Conservation (phyloP, 2,888 invertebrate genomes). For the Noctua fimbriata region DNA sequence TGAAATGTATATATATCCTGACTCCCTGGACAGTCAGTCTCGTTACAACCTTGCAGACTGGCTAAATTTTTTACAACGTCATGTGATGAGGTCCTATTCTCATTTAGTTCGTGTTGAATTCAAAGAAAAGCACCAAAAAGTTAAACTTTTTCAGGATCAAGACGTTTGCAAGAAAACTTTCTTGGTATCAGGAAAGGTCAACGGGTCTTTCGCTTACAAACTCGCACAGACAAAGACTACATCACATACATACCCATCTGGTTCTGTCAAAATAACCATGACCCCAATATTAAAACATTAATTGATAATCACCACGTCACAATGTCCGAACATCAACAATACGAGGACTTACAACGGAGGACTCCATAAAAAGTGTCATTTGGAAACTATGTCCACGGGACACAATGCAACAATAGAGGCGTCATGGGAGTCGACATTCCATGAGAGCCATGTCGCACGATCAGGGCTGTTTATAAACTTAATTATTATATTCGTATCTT, state of each 20-base stretch:
- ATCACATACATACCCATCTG: background rate
- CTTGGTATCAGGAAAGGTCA: background rate
- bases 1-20: background rate
- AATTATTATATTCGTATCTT: background rate
- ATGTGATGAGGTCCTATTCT: too few species aligned
- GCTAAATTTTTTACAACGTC: background rate
- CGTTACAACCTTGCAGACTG: background rate
- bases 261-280: background rate
- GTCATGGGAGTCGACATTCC: conserved; percentile 67
- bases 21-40: background rate
- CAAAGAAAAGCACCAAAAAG: background rate
- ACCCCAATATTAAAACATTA: conserved; percentile 2
- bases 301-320: conserved; percentile 20
- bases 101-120: too few species aligned
- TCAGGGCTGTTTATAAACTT: conserved; percentile 49
- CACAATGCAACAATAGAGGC: conserved; percentile 67
- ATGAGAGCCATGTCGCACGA: conserved; percentile 13
- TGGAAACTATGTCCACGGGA: conserved; percentile 40
- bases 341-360: conserved; percentile 38
- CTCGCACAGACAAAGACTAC: too few species aligned
- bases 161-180: background rate
- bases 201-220: background rate
- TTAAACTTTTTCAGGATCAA: background rate
- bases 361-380: conserved; percentile 50
- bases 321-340: conserved; percentile 25